Percentiles rank a stretch among this genome's conserved stretches.
Evolutionary conservation across 1,140 invertebrate genomes (phyloP).

Genomic region (Diachasma alloeum): DNA sequence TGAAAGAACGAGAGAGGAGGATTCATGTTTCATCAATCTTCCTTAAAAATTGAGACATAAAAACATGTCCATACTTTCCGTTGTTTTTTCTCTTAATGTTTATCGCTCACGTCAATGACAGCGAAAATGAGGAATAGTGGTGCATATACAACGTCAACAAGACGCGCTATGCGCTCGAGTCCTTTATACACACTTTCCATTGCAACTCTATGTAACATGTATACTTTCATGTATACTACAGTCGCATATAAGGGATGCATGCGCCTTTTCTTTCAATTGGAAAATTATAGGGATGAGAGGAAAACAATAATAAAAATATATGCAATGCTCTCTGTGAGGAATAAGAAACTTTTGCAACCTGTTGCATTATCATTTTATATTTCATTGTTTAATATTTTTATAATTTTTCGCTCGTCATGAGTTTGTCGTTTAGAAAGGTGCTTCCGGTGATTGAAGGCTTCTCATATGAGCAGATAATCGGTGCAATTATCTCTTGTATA

Average conservation of each 20-base stretch:
- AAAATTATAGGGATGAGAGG: background rate
- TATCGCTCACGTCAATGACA: too few species aligned
- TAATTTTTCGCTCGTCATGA: too few species aligned
- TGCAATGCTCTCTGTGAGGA: background rate
- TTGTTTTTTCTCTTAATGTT: background rate
- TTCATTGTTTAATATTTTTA: background rate
- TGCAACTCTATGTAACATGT: background rate
- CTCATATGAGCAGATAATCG: background rate
- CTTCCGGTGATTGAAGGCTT: conserved; percentile 9
- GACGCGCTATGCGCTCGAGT: background rate
- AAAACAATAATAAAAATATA: background rate
- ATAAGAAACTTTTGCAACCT: background rate
- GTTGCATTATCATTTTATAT: background rate
- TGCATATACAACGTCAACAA: too few species aligned
- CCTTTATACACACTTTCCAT: conserved; percentile 32
- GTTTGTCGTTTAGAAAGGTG: conserved; percentile 1
- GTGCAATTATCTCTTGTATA: background rate
- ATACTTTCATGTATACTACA: background rate
- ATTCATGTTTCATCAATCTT: conserved; percentile 1
- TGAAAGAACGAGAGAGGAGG: conserved; percentile 1
- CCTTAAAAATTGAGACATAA: background rate
- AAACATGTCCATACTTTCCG: background rate
- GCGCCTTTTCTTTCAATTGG: background rate
- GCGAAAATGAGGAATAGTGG: too few species aligned
- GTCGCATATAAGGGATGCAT: conserved; percentile 3